A percentile compares a stretch with the other conserved stretches of the same genome.
These are phyloP conservation scores for Mirounga angustirostris DNA, from an alignment of 2,113 vertebrate species.

Conservation along the genomic window DNA sequence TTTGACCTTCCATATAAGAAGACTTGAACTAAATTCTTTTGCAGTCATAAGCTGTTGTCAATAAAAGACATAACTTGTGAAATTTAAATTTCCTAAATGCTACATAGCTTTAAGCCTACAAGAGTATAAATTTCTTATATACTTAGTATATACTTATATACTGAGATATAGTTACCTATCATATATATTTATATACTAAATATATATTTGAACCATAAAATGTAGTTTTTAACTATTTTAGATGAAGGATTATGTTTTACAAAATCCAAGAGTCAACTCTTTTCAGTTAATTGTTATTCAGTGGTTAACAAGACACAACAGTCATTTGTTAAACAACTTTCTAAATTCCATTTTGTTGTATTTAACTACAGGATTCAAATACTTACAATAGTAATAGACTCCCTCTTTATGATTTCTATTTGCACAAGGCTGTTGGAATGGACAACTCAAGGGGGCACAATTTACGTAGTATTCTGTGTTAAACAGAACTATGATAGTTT, in stretches of 20 bases:
- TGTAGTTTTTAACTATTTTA: conserved; percentile 51
- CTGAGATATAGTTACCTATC: neutral
- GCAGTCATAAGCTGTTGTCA: neutral
- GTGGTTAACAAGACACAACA: conserved; percentile 31
- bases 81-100: conserved; percentile 34
- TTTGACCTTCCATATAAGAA: conserved; percentile 6
- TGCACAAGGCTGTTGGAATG: neutral
- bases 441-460: neutral
- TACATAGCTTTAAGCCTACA: neutral
- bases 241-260: neutral
- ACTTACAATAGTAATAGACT: neutral
- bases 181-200: neutral
- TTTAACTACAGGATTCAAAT: conserved; percentile 31
- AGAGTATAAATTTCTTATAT: neutral
- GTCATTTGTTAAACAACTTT: conserved; percentile 43
- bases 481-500: conserved; percentile 13
- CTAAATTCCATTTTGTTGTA: conserved; percentile 23
- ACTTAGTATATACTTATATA: neutral
- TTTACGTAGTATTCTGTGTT: conserved; percentile 10
- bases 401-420: conserved; percentile 45
- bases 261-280: conserved; percentile 20
- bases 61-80: neutral
- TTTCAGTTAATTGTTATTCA: conserved; percentile 2
- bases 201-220: neutral
- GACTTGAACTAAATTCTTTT: conserved; percentile 30